Percentiles rank a stretch among this genome's conserved stretches.
Evolutionary conservation across 64 coral and sea anemone species (phyloP).

Genomic region (Porites australiensis): DNA sequence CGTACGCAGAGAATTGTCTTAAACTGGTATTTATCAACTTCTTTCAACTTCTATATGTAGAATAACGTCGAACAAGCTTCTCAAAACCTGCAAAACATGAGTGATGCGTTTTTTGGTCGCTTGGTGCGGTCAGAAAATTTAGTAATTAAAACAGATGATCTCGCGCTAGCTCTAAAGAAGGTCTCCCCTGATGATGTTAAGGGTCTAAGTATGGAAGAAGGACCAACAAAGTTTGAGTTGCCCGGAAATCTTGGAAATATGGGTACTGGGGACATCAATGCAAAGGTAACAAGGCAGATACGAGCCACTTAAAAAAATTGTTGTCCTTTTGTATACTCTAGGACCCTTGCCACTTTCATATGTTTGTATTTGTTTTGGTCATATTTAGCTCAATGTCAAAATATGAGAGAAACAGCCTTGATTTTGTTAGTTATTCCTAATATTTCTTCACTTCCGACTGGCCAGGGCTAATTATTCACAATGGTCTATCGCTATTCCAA

Average conservation of each 20-base stretch:
- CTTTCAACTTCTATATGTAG: background rate
- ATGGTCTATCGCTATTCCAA: too few species aligned
- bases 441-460: too few species aligned
- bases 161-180: constrained; percentile 4
- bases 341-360: too few species aligned
- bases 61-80: background rate
- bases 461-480: too few species aligned
- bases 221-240: constrained; percentile 3
- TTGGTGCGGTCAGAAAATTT: background rate
- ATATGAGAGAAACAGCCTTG: too few species aligned
- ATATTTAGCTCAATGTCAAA: too few species aligned
- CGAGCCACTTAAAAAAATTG: too few species aligned
- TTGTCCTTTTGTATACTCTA: too few species aligned
- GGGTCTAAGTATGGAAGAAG: constrained; percentile 17
- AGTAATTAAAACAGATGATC: background rate
- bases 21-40: too few species aligned
- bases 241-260: background rate
- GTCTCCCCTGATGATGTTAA: constrained; percentile 16
- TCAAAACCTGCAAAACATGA: background rate
- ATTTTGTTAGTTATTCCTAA: too few species aligned
- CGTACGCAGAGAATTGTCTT: too few species aligned
- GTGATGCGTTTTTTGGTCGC: constrained; percentile 26
- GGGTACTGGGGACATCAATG: constrained; percentile 9
- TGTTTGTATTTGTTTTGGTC: too few species aligned
- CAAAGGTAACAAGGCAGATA: background rate